Percentiles rank a stretch among this genome's conserved stretches.
phyloP scores from a whole-genome alignment of 2,888 invertebrate species.

The Drosophila phalerata region DNA sequence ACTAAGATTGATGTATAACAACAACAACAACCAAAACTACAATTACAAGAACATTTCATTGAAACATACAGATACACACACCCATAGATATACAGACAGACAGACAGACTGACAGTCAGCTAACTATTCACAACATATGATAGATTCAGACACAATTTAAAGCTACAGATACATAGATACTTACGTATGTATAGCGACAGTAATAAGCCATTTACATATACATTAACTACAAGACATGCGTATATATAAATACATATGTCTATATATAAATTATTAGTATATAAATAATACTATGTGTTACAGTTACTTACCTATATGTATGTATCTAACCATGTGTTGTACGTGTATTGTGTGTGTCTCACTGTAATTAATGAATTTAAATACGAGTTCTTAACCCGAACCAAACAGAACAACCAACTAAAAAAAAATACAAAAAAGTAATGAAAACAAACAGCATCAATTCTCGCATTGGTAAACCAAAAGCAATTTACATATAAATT shows the following conservation, averaged over 20 bases:
- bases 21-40: conserved; percentile 2
- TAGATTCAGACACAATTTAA: conserved; percentile 17
- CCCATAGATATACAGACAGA: neutral
- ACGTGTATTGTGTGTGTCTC: conserved; percentile 65
- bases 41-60: conserved; percentile 16
- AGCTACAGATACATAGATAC: conserved; percentile 13
- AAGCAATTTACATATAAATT: conserved; percentile 45
- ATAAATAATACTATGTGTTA: conserved; percentile 28
- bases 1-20: conserved; percentile 24
- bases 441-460: conserved; percentile 29
- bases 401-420: conserved; percentile 6
- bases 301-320: conserved; percentile 34
- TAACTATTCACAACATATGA: conserved; percentile 10
- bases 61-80: conserved; percentile 10
- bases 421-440: conserved; percentile 14
- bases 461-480: conserved; percentile 55
- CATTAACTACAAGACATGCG: conserved; percentile 18
- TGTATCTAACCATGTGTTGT: conserved; percentile 46
- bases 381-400: conserved; percentile 10
- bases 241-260: neutral
- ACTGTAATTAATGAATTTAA: conserved; percentile 64
- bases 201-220: conserved; percentile 22
- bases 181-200: conserved; percentile 14
- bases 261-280: conserved; percentile 1
- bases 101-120: conserved; percentile 6